Evolutionary conservation across 1,140 invertebrate genomes (phyloP).

Genomic region (Marisa cornuarietis): DNA sequence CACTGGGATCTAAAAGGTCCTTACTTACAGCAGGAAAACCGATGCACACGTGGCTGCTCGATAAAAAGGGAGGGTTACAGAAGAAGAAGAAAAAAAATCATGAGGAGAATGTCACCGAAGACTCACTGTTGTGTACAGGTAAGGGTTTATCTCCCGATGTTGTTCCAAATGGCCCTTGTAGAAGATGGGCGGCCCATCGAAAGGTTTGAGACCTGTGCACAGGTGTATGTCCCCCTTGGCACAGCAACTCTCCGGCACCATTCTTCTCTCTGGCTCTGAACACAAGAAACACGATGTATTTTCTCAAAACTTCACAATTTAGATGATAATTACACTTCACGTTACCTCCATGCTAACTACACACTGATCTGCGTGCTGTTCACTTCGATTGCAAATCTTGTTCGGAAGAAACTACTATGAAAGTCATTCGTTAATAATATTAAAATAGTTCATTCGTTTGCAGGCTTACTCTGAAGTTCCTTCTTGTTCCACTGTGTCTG

Average conservation of each 20-base stretch:
- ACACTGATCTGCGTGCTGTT: too few species aligned
- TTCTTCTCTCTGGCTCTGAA: conserved; percentile 5
- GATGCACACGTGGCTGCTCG: too few species aligned
- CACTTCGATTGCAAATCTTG: too few species aligned
- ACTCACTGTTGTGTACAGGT: conserved; percentile 38
- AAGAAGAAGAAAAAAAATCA: too few species aligned
- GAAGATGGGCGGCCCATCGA: conserved; percentile 32
- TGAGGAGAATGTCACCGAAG: not conserved
- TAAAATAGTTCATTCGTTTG: too few species aligned
- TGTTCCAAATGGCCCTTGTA: conserved; percentile 12
- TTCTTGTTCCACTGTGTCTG: conserved; percentile 31
- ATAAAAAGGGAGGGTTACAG: too few species aligned
- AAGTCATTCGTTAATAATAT: too few species aligned
- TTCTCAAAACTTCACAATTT: not conserved
- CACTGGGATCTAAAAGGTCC: too few species aligned
- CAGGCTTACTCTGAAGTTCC: conserved; percentile 22
- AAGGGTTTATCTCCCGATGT: conserved; percentile 32
- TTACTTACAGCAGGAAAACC: too few species aligned
- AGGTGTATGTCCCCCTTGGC: conserved; percentile 29
- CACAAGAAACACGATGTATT: not conserved
- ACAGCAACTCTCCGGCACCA: conserved; percentile 41
- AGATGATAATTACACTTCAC: too few species aligned
- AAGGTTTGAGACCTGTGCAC: conserved; percentile 33
- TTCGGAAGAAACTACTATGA: too few species aligned
- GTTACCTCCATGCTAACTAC: too few species aligned